Base-by-base conservation (phyloP, 1,140 invertebrate genomes). In the Branchinecta lynchi region DNA sequence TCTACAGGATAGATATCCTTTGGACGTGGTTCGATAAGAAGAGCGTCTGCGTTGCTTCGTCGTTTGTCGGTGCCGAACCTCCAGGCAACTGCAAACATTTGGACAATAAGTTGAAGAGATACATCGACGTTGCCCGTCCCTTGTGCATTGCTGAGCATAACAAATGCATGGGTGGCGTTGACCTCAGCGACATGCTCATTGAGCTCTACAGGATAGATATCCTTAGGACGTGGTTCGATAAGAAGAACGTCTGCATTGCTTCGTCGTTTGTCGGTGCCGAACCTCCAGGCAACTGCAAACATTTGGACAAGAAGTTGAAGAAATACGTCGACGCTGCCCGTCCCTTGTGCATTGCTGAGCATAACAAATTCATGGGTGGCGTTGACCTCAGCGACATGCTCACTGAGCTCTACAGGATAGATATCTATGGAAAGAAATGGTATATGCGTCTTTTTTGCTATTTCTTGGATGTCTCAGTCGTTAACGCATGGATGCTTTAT, bases 11-110 rank as follows among this genome's bases (percentile, higher is more conserved):
- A 71, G 72, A 51, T 8, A 66, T 71, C 7, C 70, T n/a, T n/a
- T n/a, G 80, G n/a, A 75, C 76, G 46, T 80, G 80, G 78, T 74
- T 75, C 69, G 78, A 80, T 70, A 80, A 79, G 73, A 81, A 80
- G 73, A 66, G 73, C 65, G 77, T 81, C 17, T 72, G 74, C 69
- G 73, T 81, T 44, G 71, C 78, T 21, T 80, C 77, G 72, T 74
- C 76, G 43, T 81, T 75, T 77, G 74, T 75, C 44, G 75, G 72
- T 67, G 68, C 70, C 65, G 68, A 78, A 70, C 77, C 78, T 67
- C 66, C 77, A 65, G 69, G 72, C 65, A 74, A 72, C 72, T 75
- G 74, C 8, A 72, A 74, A 67, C 66, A 76, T 68, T 79, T 73
- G 44, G 71, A 72, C 45, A 77, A 76, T 75, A 72, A 69, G 68